These are phyloP conservation scores for Pleuronectes platessa DNA, from an alignment of 2,113 vertebrate species.

Conservation along the genomic window DNA sequence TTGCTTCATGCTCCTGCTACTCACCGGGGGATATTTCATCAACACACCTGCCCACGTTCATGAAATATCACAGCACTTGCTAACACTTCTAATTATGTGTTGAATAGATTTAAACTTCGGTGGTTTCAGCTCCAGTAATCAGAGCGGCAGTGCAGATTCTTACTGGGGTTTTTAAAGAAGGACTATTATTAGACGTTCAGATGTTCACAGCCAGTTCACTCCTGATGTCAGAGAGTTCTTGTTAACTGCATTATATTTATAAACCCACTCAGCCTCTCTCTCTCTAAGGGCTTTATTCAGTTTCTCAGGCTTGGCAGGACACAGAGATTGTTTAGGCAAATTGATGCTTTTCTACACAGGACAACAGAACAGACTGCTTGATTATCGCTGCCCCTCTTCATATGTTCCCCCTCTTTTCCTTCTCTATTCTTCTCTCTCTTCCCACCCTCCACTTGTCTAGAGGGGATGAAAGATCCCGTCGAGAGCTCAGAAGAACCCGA, in stretches of 20 bases:
- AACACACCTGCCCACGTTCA: no score
- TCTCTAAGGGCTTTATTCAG: neutral
- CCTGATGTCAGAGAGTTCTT: neutral
- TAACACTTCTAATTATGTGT: no score
- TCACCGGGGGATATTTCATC: no score
- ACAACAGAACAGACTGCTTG: slow-evolving; percentile 20
- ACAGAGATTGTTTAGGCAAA: slow-evolving; percentile 23
- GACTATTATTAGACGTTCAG: slow-evolving; percentile 1
- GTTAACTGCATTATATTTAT: neutral
- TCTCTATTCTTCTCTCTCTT: slow-evolving; percentile 6
- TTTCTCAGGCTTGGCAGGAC: slow-evolving; percentile 14
- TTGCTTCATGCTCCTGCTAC: no score
- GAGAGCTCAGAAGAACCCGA: slow-evolving; percentile 68
- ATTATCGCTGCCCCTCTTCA: slow-evolving; percentile 30
- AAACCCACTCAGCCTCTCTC: slow-evolving; percentile 7
- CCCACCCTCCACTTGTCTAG: slow-evolving; percentile 50
- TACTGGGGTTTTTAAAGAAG: slow-evolving; percentile 5
- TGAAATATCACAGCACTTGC: no score
- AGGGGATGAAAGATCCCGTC: slow-evolving; percentile 69
- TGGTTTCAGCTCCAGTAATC: neutral
- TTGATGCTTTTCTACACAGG: slow-evolving; percentile 24
- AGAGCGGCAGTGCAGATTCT: neutral
- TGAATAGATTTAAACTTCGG: no score
- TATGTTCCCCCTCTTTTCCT: neutral
- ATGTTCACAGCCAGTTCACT: neutral